Conservation (phyloP, 2,797 vertebrate species). For the Poeciliopsis infans region DNA sequence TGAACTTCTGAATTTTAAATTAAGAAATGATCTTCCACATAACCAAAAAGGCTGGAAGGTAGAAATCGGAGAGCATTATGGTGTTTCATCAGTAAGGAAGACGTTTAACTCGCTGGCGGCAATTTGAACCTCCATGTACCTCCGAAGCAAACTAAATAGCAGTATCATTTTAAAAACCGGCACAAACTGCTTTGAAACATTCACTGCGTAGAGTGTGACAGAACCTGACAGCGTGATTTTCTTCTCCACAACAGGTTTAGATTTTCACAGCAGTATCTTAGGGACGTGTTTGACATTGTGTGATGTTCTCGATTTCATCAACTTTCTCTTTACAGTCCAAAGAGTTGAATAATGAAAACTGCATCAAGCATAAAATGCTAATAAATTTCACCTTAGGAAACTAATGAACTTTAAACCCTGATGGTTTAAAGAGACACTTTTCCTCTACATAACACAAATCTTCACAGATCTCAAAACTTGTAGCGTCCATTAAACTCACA, state of each 20-base stretch:
- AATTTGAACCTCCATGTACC: conserved; percentile 20
- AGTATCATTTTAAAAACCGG: neutral
- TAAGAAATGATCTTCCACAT: conserved; percentile 37
- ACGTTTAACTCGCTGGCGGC: conserved; percentile 17
- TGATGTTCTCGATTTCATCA: neutral
- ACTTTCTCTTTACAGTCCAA: neutral
- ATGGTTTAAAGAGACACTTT: conserved; percentile 12
- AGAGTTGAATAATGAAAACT: conserved; percentile 28
- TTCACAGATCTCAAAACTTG: conserved; percentile 29
- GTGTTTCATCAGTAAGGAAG: conserved; percentile 31
- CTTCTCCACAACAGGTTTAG: neutral
- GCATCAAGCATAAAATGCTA: conserved; percentile 50
- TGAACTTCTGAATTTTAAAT: conserved; percentile 17
- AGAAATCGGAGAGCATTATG: conserved; percentile 25
- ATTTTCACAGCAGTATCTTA: conserved; percentile 2
- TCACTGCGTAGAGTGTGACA: neutral
- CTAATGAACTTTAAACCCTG: conserved; percentile 58
- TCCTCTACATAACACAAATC: neutral
- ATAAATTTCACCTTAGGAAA: conserved; percentile 57
- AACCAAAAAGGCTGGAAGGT: conserved; percentile 4
- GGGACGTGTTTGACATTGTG: conserved; percentile 15
- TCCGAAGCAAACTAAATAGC: conserved; percentile 5
- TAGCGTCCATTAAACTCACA: conserved; percentile 26
- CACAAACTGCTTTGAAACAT: neutral
- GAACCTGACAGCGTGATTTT: neutral